Percentiles rank a stretch among this genome's conserved stretches.
These are phyloP conservation scores for Polydrusus tereticollis DNA, from an alignment of 2,888 invertebrate species.

Conservation along the genomic window DNA sequence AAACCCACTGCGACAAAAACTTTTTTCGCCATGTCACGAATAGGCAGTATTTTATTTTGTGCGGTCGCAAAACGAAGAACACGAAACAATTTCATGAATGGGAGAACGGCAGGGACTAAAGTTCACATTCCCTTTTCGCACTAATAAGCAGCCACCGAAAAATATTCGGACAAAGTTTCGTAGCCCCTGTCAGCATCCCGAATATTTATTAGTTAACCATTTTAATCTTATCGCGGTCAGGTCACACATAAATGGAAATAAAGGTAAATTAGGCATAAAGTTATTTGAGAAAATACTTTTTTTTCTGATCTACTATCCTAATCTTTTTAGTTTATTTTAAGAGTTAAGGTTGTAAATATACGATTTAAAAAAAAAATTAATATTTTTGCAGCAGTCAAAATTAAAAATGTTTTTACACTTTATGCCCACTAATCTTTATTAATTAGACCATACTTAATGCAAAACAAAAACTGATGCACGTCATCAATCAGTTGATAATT, in stretches of 20 bases:
- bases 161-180: slow-evolving; percentile 39
- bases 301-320: too few relatives aligned
- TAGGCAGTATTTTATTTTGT: slow-evolving; percentile 47
- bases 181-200: slow-evolving; percentile 33
- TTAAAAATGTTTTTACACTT: too few relatives aligned
- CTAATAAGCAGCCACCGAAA: slow-evolving; percentile 44
- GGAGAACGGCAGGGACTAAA: slow-evolving; percentile 29
- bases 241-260: slow-evolving; percentile 15
- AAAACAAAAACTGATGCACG: too few relatives aligned
- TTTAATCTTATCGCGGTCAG: slow-evolving; percentile 2
- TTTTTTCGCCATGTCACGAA: slow-evolving; percentile 45
- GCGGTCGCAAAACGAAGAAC: slow-evolving; percentile 45
- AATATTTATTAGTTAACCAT: slow-evolving; percentile 37
- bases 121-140: slow-evolving; percentile 45
- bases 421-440: too few relatives aligned
- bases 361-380: too few relatives aligned
- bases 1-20: slow-evolving; percentile 45
- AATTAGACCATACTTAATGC: too few relatives aligned
- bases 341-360: too few relatives aligned
- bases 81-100: slow-evolving; percentile 49
- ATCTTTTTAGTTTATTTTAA: too few relatives aligned
- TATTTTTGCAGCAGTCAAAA: too few relatives aligned
- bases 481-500: too few relatives aligned
- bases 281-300: too few relatives aligned
- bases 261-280: not conserved